Evolutionary conservation across 2,113 vertebrate species (phyloP), one percentile per base, ranked within the genome.

Genomic region (Coregonus clupeaformis): DNA sequence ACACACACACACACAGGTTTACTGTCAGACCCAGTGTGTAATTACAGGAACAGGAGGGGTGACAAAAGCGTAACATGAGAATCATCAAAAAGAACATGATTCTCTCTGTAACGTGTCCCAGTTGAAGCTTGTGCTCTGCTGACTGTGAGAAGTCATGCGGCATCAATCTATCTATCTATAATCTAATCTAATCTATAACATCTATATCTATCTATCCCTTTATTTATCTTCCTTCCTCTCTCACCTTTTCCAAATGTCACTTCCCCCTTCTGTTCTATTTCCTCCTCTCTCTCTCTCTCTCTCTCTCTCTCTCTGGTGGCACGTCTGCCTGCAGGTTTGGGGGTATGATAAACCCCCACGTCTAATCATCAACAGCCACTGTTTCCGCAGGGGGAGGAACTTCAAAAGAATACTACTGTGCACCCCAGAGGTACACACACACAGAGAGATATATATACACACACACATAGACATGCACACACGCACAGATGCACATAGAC

Each of bases 321-420:
- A 79, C 74, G 1, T 68, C 79, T 84, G 86, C 86, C 86, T 14
- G 74, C 73, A 87, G 88, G 84, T 86, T 84, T 85, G 74, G 77
- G 81, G 85, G 84, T 86, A 86, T 86, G 82, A 49, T 72, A 85
- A 86, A 86, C 88, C 86, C 88, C 84, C 84, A 79, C 89, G 86
- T 85, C 90, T 85, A 86, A 91, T 90, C 76, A 82, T 84, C 83
- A 84, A 84, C 85, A 87, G 74, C 85, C 85, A 86, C 85, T 89
- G 86, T 71, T 76, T 79, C 85, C 84, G 82, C 87, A 76, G 85
- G 89, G 84, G 73, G 83, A 84, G 78, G 80, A 88, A 89, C 87
- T 86, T 90, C 86, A 90, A 90, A 90, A 88, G 86, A 85, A 81
- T 63, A 75, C 81, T 74, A 76, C 62, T 52, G 72, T 79, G 74